Evolutionary conservation across 2,888 invertebrate species (phyloP), one percentile per base, ranked within the genome.

Genomic region (Tiliacea citrago): DNA sequence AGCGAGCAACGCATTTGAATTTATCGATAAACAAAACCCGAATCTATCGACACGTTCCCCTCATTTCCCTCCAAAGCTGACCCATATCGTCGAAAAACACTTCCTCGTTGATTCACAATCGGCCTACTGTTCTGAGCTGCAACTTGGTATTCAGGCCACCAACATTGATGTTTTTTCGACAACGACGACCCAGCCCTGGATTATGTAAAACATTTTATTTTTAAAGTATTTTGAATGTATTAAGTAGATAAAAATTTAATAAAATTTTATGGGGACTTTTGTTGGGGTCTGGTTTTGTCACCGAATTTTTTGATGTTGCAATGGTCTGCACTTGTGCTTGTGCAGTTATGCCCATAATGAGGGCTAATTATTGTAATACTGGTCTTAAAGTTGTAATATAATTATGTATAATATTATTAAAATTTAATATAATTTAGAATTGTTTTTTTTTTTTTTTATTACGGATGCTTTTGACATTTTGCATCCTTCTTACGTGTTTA

Each of bases 41-140:
- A 58, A 65, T 75, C 73, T 74, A 86, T 90, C 89, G 88, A 88
- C 75, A 83, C 69, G 7, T 47, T 81, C 76, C 74, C 92, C 83
- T 88, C 93, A 87, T 93, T 94, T 92, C 42, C 65, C 87, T 57
- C 88, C 86, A 90, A 91, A 89, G 90, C 89, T 93, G 95, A 94
- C 95, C 95, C 92, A 94, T 95, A 94, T 95, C 86, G 89, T 90
- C 86, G 88, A 93, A 94, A 93, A 93, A 92, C 90, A 92, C 93
- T 94, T 94, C 95, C 94, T 93, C 92, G 91, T 93, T 89, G 91
- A 89, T 90, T 92, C 92, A 94, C 94, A 94, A 94, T 91, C 93
- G 89, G 90, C 89, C 90, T 89, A 91, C 94, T 94, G 94, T 94
- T 92, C 86, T 62, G 87, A 88, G 87, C 88, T 90, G 91, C 88